Base-by-base conservation (phyloP, 1,140 invertebrate genomes). In the Varroa destructor region DNA sequence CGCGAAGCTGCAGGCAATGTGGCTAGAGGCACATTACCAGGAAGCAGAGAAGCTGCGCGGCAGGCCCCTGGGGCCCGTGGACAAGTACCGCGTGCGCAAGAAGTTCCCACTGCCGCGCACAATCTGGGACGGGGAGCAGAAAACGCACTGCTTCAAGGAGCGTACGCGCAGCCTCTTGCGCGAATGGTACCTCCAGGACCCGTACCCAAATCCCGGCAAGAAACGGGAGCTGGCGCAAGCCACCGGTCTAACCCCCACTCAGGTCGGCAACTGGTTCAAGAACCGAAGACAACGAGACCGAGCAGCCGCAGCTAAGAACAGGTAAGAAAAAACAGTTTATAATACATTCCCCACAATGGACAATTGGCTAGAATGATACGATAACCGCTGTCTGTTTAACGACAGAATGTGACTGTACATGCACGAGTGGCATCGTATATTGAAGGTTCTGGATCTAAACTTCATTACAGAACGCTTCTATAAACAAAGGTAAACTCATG, bases 231-330 rank as follows among this genome's bases (percentile, higher is more conserved):
- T 99, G 76, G 97, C 97, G 36, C 88, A 90, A 77, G 93, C 93
- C 56, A 99, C 97, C 51, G 94, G 94, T 0, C 85, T 99, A 64
- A 99, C 96, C 72, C 92, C 95, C 6, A 99, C 96, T 67, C 97
- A 99, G 82, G 97, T 99, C 72, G 97, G 97, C 58, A 99, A 99
- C 83, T 99, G 96, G 97, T 99, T 99, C 85, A 99, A 99, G 81
- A 99, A 99, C 83, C 84, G 97, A 73, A 84, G 97, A 76, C 97
- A 99, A 81, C 84, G 97, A 74, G 97, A 99, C 83, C 83, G 97
- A 75, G 96, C 97, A 10, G 97, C 97, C 6, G 93, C 93, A n/a
- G 93, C 93, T 64, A 99, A 99, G 84, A 97, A 97, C 84, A 88
- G 92, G 89, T 96, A 83, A 81, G 86, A 67, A 10, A 56, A 56